phyloP scores from a whole-genome alignment of 2,113 vertebrate species.

The Bothrops jararaca region DNA sequence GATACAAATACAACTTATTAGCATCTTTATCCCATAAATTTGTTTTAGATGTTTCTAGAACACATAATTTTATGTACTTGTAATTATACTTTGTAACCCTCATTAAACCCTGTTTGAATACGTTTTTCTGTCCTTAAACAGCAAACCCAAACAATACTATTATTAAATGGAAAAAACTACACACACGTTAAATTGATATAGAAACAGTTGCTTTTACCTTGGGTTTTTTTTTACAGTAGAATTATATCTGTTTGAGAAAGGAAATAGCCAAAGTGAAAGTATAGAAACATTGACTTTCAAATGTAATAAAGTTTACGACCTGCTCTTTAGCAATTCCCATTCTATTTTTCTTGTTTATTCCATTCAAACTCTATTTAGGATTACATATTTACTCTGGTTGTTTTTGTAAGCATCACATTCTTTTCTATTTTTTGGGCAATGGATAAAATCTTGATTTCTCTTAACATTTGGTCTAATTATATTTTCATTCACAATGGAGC shows the following conservation, averaged over 20 bases:
- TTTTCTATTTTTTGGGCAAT: slow-evolving; percentile 35
- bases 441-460: slow-evolving; percentile 27
- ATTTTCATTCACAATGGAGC: slow-evolving; percentile 25
- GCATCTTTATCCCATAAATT: slow-evolving; percentile 46
- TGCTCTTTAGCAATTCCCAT: not conserved
- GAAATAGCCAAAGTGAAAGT: slow-evolving; percentile 2
- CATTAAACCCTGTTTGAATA: slow-evolving; percentile 56
- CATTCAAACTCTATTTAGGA: not conserved
- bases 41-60: slow-evolving; percentile 61
- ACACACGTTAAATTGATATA: slow-evolving; percentile 30
- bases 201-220: slow-evolving; percentile 17
- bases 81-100: slow-evolving; percentile 53
- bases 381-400: not conserved
- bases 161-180: slow-evolving; percentile 1
- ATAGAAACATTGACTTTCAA: slow-evolving; percentile 1
- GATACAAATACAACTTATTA: slow-evolving; percentile 51
- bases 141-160: slow-evolving; percentile 44
- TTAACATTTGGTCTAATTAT: slow-evolving; percentile 9
- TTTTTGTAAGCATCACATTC: slow-evolving; percentile 10
- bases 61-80: slow-evolving; percentile 52
- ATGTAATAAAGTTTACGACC: not conserved
- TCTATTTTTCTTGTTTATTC: not conserved
- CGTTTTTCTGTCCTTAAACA: slow-evolving; percentile 38
- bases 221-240: slow-evolving; percentile 17
- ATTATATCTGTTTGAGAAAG: not conserved